Evolutionary conservation across 1,140 invertebrate genomes (phyloP), one percentile per base, ranked within the genome.

Genomic region (Halotydeus destructor): DNA sequence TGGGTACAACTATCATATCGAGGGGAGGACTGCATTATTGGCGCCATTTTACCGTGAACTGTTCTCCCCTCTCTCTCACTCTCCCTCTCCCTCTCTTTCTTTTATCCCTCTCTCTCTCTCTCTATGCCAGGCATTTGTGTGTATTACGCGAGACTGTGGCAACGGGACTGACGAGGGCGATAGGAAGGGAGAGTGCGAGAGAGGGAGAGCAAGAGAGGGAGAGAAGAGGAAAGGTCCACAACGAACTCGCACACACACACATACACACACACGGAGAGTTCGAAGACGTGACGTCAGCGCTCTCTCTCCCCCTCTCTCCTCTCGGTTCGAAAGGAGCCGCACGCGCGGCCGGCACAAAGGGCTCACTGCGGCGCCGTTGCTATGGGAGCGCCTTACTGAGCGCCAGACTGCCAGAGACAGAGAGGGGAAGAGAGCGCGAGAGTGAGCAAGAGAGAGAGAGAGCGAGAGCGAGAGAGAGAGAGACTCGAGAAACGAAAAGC

Each of bases 11-110:
- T n/a, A n/a, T n/a, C n/a, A n/a, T n/a, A n/a, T n/a, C n/a, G n/a
- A n/a, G n/a, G n/a, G n/a, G n/a, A n/a, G 38, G 18, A 39, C 14
- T 39, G 19, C 19, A 39, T 14, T 37, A n/a, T 37, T 19, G 18
- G n/a, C 3, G 22, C 18, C 18, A 14, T n/a, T 37, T 39, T n/a
- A 39, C 18, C 21, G 6, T 5, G 19, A 39, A 39, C 28, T 24
- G 19, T 22, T 39, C 14, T 26, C 19, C 22, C 18, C 27, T 16
- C 14, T 38, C 28, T 45, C 38, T 41, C 42, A 34, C 44, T 42
- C 42, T 48, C 49, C 50, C 41, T 42, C 49, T 53, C 38, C 45
- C 45, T 41, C 49, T 34, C 49, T 38, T 43, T 43, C 35, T 46
- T 44, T 42, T 47, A 47, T 50, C 38, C 43, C 49, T 52, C 38